Evolutionary conservation across 2,113 vertebrate genomes (phyloP).

Genomic region (Xenotilapia longispinis): DNA sequence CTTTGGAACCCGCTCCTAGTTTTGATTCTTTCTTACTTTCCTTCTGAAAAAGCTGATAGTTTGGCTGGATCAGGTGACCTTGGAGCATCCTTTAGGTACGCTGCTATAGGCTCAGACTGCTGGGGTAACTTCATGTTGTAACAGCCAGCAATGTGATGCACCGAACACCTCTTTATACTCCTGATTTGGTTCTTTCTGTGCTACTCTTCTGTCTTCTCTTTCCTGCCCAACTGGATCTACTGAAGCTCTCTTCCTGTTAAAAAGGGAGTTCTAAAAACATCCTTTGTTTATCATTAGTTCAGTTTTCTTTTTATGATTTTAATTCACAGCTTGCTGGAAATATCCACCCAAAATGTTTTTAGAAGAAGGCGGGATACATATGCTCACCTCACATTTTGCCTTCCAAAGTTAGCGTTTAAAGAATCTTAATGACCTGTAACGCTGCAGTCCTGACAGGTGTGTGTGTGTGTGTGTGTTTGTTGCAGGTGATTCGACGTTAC

Average conservation of each 20-base stretch:
- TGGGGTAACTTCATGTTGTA: background rate
- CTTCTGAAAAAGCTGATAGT: background rate
- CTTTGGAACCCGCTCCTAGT: background rate
- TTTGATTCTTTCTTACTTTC: background rate
- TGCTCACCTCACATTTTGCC: background rate
- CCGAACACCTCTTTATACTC: background rate
- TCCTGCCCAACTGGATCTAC: background rate
- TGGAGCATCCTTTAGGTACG: background rate
- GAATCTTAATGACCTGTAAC: background rate
- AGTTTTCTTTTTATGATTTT: background rate
- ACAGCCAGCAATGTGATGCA: background rate
- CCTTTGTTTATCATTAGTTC: background rate
- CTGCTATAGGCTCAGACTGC: background rate
- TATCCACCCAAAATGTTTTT: background rate
- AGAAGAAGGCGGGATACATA: background rate
- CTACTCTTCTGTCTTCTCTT: background rate
- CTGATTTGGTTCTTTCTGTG: background rate
- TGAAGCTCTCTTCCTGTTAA: background rate
- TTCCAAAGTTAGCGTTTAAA: background rate
- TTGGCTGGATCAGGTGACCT: background rate
- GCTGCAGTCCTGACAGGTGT: background rate
- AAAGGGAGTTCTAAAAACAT: background rate
- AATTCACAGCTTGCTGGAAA: background rate
- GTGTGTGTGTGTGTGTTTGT: slow-evolving; percentile 37
- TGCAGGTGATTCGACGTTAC: slow-evolving; percentile 92